A percentile compares a stretch with the other conserved stretches of the same genome.
phyloP scores from a whole-genome alignment of 2,797 vertebrate species.

The Scolopax rusticola region DNA sequence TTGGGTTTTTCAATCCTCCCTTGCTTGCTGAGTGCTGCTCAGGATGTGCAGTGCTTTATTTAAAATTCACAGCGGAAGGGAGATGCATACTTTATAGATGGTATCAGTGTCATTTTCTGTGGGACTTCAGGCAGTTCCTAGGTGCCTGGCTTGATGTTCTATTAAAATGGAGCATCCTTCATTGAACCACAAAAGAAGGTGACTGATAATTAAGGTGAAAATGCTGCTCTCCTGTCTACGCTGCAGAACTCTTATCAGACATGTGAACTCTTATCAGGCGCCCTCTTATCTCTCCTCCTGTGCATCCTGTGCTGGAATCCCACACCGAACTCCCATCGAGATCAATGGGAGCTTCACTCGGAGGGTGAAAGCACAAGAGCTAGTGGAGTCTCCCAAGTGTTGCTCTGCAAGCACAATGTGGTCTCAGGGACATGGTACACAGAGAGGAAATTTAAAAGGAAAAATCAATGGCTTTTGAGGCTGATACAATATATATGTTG shows the following conservation, averaged over 20 bases:
- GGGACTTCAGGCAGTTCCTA: not conserved
- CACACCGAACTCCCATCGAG: not conserved
- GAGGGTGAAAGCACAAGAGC: not conserved
- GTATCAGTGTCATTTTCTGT: conserved; percentile 17
- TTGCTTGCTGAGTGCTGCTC: not conserved
- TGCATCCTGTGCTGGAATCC: not conserved
- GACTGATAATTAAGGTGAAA: conserved; percentile 64
- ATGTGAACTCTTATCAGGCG: conserved; percentile 10
- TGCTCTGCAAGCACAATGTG: not conserved
- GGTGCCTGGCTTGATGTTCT: not conserved
- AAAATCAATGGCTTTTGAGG: not conserved
- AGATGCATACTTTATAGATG: conserved; percentile 16
- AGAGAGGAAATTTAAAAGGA: not conserved
- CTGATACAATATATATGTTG: not conserved
- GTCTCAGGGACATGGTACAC: not conserved
- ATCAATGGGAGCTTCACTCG: not conserved
- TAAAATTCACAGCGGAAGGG: conserved; percentile 10
- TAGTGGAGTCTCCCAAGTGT: not conserved
- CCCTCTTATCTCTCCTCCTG: conserved; percentile 18
- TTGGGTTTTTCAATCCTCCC: not conserved
- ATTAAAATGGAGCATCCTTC: conserved; percentile 34
- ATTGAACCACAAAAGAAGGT: conserved; percentile 28
- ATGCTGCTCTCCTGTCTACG: not conserved
- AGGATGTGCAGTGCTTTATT: not conserved
- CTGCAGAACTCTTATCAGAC: conserved; percentile 20